Conservation (phyloP, 35 echinoderm and acorn worm genomes). For the Diadema setosum region DNA sequence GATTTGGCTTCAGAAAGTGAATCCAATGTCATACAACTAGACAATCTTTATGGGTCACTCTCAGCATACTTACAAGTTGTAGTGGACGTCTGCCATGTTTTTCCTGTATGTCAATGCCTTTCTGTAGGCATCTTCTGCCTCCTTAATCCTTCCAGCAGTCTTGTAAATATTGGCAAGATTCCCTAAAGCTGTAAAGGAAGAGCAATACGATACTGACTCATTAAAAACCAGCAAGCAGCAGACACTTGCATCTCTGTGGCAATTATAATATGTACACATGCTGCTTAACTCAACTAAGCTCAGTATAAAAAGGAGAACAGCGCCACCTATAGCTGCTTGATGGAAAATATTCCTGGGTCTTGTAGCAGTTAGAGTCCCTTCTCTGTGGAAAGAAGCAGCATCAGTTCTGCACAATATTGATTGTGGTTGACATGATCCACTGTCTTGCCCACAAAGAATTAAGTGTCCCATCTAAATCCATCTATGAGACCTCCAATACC, state of each 20-base stretch:
- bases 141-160: constrained; percentile 50
- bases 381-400: constrained; percentile 68
- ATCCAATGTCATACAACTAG: no score
- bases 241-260: no score
- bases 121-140: constrained; percentile 85
- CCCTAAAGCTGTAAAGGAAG: constrained; percentile 67
- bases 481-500: no score
- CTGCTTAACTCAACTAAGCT: not conserved
- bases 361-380: constrained; percentile 37
- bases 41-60: no score
- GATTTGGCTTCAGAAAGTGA: no score
- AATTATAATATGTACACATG: no score
- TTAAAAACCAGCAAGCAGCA: not conserved
- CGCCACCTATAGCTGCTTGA: not conserved
- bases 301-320: not conserved
- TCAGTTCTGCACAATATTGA: constrained; percentile 76
- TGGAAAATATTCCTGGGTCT: not conserved
- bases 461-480: no score
- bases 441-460: no score
- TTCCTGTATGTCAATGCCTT: constrained; percentile 81
- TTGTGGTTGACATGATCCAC: constrained; percentile 86
- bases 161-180: constrained; percentile 97
- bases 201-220: not conserved
- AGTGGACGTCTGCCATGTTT: constrained; percentile 99
- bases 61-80: constrained; percentile 99